These are phyloP conservation scores for Argyresthia goedartella DNA, from an alignment of 2,888 invertebrate genomes.

Conservation along the genomic window DNA sequence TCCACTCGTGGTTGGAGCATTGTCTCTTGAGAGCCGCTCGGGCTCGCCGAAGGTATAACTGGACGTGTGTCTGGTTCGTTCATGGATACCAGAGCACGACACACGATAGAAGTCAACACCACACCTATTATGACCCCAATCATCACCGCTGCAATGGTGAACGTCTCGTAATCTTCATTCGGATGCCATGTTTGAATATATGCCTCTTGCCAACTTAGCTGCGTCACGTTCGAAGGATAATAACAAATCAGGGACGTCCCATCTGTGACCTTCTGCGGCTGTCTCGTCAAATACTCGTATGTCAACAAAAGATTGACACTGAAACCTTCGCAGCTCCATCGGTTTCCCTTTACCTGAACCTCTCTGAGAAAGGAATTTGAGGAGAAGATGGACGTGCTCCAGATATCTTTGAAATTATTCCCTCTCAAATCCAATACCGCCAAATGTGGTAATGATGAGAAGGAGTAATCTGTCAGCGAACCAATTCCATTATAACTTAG, in stretches of 20 bases:
- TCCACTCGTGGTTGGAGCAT: slow-evolving; percentile 31
- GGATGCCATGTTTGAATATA: slow-evolving; percentile 76
- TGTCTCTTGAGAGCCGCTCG: slow-evolving; percentile 23
- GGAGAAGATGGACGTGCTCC: slow-evolving; percentile 72
- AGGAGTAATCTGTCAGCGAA: slow-evolving; percentile 71
- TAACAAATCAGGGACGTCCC: slow-evolving; percentile 72
- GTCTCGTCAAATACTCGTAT: slow-evolving; percentile 71
- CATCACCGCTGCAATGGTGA: slow-evolving; percentile 67
- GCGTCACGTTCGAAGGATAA: slow-evolving; percentile 74
- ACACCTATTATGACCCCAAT: slow-evolving; percentile 66
- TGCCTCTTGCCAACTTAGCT: slow-evolving; percentile 77
- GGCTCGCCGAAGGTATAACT: slow-evolving; percentile 38
- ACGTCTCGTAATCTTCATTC: slow-evolving; percentile 33
- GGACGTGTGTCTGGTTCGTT: slow-evolving; percentile 42
- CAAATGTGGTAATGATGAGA: slow-evolving; percentile 73
- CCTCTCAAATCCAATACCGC: slow-evolving; percentile 77
- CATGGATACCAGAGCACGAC: slow-evolving; percentile 58
- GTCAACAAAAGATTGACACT: slow-evolving; percentile 68
- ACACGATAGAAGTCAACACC: slow-evolving; percentile 67
- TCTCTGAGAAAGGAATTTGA: slow-evolving; percentile 71
- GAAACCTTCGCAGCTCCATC: slow-evolving; percentile 81
- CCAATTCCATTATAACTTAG: slow-evolving; percentile 72
- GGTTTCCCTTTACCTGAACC: slow-evolving; percentile 77
- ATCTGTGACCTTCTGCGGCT: slow-evolving; percentile 60
- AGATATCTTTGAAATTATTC: slow-evolving; percentile 76